Percentiles rank a stretch among this genome's conserved stretches.
These are phyloP conservation scores for Pseudanteris insignis DNA, from an alignment of 2,888 invertebrate genomes.

Conservation along the genomic window DNA sequence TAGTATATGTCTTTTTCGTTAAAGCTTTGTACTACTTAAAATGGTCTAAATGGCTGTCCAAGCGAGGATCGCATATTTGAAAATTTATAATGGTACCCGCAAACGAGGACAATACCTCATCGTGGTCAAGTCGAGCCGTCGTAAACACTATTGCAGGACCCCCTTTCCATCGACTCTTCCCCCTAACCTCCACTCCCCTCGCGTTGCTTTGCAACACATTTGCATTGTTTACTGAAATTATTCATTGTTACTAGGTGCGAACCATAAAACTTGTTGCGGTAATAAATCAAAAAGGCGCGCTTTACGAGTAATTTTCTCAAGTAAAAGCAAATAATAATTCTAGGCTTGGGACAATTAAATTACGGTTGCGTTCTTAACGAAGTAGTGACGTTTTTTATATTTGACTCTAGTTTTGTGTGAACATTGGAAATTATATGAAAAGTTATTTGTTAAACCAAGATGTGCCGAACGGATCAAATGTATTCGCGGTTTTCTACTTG, in stretches of 20 bases:
- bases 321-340: slow-evolving; percentile 48
- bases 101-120: slow-evolving; percentile 49
- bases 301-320: slow-evolving; percentile 38
- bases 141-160: slow-evolving; percentile 36
- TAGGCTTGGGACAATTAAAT: slow-evolving; percentile 26
- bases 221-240: slow-evolving; percentile 46
- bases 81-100: slow-evolving; percentile 45
- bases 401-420: slow-evolving; percentile 12
- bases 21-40: too few species aligned
- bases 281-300: slow-evolving; percentile 48
- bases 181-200: too few species aligned
- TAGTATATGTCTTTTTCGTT: too few species aligned
- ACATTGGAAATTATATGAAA: slow-evolving; percentile 23
- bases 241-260: slow-evolving; percentile 48
- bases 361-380: slow-evolving; percentile 19
- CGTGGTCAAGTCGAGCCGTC: slow-evolving; percentile 42
- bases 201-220: slow-evolving; percentile 13
- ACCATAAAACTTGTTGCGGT: slow-evolving; percentile 44
- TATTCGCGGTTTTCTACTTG: slow-evolving; percentile 36
- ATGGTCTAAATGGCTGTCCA: too few species aligned
- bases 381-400: too few species aligned
- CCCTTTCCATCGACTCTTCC: slow-evolving; percentile 11
- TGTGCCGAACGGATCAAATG: slow-evolving; percentile 35
- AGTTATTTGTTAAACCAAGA: slow-evolving; percentile 23
- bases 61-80: slow-evolving; percentile 23